These are phyloP conservation scores for Carduelis carduelis DNA, from an alignment of 2,797 vertebrate species.

Conservation along the genomic window DNA sequence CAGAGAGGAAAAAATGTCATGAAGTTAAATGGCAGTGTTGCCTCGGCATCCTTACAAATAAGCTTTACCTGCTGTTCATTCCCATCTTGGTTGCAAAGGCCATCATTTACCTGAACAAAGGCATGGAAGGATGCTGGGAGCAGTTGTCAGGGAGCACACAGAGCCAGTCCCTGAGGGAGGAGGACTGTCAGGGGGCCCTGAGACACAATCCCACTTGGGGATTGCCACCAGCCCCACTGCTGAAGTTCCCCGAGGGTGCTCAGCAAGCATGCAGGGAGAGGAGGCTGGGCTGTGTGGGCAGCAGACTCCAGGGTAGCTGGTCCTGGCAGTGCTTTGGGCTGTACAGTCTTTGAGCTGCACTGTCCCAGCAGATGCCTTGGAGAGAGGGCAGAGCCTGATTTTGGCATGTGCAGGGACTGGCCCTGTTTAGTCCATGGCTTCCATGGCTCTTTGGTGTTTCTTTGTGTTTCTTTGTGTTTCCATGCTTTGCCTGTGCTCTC, in stretches of 20 bases:
- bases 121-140: neutral
- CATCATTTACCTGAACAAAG: constrained; percentile 58
- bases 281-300: neutral
- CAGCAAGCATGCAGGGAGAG: fast-evolving
- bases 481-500: neutral
- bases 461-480: neutral
- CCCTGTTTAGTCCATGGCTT: fast-evolving
- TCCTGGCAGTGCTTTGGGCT: neutral
- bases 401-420: neutral
- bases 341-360: neutral
- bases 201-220: neutral
- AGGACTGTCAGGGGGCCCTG: neutral
- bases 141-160: neutral
- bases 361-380: neutral
- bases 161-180: neutral
- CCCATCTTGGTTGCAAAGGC: constrained; percentile 24
- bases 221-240: neutral
- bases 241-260: neutral
- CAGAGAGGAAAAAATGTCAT: constrained; percentile 17
- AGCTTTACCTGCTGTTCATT: constrained; percentile 60
- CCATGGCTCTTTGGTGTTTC: neutral
- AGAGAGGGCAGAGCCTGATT: neutral
- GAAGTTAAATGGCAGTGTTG: constrained; percentile 50
- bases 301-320: neutral
- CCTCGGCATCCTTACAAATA: constrained; percentile 51